Conservation (phyloP, 1,140 invertebrate species). For the Temnothorax longispinosus region DNA sequence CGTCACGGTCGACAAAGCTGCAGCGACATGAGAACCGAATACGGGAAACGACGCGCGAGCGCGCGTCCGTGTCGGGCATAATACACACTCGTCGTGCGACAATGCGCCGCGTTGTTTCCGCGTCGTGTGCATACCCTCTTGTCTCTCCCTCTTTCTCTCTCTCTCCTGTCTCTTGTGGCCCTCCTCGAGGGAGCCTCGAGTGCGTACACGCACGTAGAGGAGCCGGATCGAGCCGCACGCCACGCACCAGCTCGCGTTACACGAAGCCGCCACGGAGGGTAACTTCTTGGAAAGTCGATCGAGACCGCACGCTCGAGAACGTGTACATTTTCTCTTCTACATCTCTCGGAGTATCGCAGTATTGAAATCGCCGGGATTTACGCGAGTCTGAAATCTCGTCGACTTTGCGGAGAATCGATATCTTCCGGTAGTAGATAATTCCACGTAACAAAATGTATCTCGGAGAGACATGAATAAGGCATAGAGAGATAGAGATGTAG, state of each 20-base stretch:
- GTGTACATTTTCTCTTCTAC: conserved; percentile 25
- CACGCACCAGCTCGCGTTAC: conserved; percentile 61
- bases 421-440: background rate
- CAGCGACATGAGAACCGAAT: conserved; percentile 73
- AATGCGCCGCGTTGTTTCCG: conserved; percentile 77
- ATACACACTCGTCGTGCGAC: conserved; percentile 65
- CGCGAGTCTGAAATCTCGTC: conserved; percentile 1
- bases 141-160: background rate
- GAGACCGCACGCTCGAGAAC: conserved; percentile 45
- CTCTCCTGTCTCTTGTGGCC: conserved; percentile 5
- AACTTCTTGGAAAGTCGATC: conserved; percentile 61
- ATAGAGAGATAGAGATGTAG: background rate
- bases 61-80: conserved; percentile 61
- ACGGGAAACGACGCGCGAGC: conserved; percentile 67
- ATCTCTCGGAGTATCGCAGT: background rate
- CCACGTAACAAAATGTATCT: background rate
- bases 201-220: conserved; percentile 52
- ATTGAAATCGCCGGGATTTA: conserved; percentile 21
- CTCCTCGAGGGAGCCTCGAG: conserved; percentile 56
- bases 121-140: conserved; percentile 67
- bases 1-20: conserved; percentile 68
- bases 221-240: conserved; percentile 42
- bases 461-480: background rate
- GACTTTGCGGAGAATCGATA: background rate
- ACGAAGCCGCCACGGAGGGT: conserved; percentile 47